Evolutionary conservation across 2,888 invertebrate genomes (phyloP).

Genomic region (Eristalis arbustorum): DNA sequence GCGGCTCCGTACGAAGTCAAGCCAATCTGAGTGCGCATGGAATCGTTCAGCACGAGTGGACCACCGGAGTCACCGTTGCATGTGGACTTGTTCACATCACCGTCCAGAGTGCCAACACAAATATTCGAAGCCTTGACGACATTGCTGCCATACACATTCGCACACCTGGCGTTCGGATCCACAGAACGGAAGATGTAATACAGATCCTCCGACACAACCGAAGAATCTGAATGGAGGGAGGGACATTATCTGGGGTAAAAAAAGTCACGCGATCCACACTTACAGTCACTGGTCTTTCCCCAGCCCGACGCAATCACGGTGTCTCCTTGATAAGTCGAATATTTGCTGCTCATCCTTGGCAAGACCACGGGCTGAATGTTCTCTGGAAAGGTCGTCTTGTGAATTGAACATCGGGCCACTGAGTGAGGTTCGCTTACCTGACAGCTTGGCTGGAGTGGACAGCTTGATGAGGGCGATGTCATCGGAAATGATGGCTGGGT

Average conservation of each 20-base stretch:
- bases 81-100: conserved; percentile 71
- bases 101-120: conserved; percentile 71
- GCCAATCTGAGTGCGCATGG: conserved; percentile 71
- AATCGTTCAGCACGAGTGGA: conserved; percentile 55
- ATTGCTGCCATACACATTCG: conserved; percentile 3
- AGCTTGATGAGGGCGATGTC: conserved; percentile 76
- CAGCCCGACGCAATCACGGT: conserved; percentile 73
- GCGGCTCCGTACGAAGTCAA: conserved; percentile 74
- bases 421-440: conserved; percentile 71
- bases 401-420: conserved; percentile 35
- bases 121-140: conserved; percentile 65
- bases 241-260: not conserved
- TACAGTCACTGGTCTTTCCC: conserved; percentile 73
- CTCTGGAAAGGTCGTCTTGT: conserved; percentile 26
- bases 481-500: conserved; percentile 71
- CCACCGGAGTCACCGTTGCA: conserved; percentile 77
- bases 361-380: conserved; percentile 26
- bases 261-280: not conserved
- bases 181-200: conserved; percentile 15
- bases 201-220: conserved; percentile 11
- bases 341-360: conserved; percentile 59
- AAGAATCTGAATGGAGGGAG: not conserved
- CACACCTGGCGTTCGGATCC: conserved; percentile 1
- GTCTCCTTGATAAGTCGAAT: conserved; percentile 48
- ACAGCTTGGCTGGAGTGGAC: conserved; percentile 73